Evolutionary conservation across 2,888 invertebrate species (phyloP).

Genomic region (Camponotus fellah): DNA sequence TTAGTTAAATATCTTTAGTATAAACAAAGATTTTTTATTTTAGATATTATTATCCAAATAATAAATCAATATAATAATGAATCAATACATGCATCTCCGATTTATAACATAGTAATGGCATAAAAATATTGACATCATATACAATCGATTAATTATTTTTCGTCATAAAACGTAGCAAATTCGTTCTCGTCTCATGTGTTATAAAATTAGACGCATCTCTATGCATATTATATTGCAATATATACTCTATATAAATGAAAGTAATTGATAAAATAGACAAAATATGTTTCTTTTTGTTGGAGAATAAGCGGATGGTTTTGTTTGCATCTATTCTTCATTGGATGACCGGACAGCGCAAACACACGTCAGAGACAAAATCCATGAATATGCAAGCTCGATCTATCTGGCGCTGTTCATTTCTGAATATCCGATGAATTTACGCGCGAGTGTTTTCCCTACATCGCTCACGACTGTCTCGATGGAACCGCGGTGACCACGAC

Average conservation of each 20-base stretch:
- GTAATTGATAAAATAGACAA: not conserved
- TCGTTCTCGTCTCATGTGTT: not conserved
- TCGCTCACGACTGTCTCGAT: conserved; percentile 51
- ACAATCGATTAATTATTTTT: not conserved
- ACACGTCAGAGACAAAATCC: conserved; percentile 28
- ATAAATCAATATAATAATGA: not conserved
- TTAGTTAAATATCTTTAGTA: not conserved
- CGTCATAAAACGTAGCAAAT: not conserved
- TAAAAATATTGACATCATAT: not conserved
- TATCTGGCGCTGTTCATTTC: conserved; percentile 47
- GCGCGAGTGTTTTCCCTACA: conserved; percentile 36
- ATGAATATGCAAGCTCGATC: conserved; percentile 66
- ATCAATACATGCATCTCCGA: not conserved
- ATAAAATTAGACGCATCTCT: not conserved
- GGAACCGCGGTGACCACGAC: conserved; percentile 29
- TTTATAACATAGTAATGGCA: not conserved
- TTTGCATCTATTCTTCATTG: conserved; percentile 17
- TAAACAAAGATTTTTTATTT: not conserved
- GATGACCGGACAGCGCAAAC: conserved; percentile 37
- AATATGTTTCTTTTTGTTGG: not conserved
- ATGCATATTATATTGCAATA: not conserved
- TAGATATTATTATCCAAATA: not conserved
- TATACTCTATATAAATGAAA: not conserved
- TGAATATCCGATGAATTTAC: conserved; percentile 53
- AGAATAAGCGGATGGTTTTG: not conserved